phyloP scores from a whole-genome alignment of 2,888 invertebrate genomes.

The Zygothrica quintamaculata region DNA sequence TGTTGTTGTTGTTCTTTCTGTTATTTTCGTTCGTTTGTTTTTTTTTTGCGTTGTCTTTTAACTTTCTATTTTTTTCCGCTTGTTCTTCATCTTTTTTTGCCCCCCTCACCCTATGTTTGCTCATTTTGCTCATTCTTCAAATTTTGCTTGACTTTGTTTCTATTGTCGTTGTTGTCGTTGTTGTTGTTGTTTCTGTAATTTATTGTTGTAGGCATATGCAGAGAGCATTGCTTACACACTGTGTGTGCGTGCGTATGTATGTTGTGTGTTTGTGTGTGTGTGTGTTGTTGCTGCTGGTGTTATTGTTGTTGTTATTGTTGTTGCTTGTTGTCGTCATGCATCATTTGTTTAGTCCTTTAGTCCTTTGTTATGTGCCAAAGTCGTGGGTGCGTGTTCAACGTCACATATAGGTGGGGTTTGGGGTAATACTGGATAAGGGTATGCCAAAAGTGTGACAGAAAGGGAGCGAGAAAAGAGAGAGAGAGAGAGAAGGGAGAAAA shows the following conservation, averaged over 20 bases:
- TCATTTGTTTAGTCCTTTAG: constrained; percentile 74
- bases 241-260: constrained; percentile 16
- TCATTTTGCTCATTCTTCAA: constrained; percentile 60
- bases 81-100: neutral
- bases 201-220: constrained; percentile 52
- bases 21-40: neutral
- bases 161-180: constrained; percentile 40
- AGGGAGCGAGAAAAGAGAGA: neutral
- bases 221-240: constrained; percentile 52
- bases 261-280: constrained; percentile 11
- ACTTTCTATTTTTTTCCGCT: neutral
- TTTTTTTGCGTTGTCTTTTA: no score
- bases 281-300: constrained; percentile 27
- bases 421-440: neutral
- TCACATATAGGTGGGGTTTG: neutral
- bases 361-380: constrained; percentile 70
- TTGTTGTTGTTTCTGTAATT: constrained; percentile 50
- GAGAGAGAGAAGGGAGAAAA: neutral
- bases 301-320: constrained; percentile 13
- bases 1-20: constrained; percentile 34
- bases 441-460: constrained; percentile 2
- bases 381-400: constrained; percentile 6
- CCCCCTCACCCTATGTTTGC: constrained; percentile 26
- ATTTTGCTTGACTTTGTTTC: constrained; percentile 43
- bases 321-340: constrained; percentile 65